These are phyloP conservation scores for Mus minutoides DNA, from an alignment of 2,797 vertebrate genomes.

Conservation along the genomic window DNA sequence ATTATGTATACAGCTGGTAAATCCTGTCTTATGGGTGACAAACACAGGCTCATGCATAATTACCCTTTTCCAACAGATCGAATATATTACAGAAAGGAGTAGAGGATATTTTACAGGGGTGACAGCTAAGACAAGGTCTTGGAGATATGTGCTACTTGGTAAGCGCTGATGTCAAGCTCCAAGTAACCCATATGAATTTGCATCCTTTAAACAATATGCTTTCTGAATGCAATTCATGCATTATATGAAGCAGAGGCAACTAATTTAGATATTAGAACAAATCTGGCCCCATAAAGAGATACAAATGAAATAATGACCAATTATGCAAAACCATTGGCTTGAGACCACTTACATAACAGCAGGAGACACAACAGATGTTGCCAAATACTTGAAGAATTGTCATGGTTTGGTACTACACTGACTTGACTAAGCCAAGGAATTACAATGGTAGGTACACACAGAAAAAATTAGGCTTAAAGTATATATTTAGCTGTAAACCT, in stretches of 20 bases:
- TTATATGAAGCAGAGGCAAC: background rate
- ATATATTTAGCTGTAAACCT: background rate
- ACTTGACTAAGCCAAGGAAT: background rate
- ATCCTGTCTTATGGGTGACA: conserved; percentile 51
- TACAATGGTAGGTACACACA: background rate
- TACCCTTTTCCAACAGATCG: conserved; percentile 58
- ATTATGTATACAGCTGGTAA: conserved; percentile 63
- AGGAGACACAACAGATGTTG: background rate
- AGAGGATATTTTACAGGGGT: conserved; percentile 1
- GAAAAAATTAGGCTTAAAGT: background rate
- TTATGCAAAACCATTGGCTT: background rate
- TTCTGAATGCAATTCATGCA: background rate
- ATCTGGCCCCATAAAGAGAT: background rate
- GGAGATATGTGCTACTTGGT: conserved; percentile 51
- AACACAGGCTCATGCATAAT: conserved; percentile 55
- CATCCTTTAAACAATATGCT: background rate
- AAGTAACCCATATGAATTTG: background rate
- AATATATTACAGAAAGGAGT: conserved; percentile 56
- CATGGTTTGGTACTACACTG: background rate
- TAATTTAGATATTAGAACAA: background rate
- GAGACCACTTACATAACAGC: background rate
- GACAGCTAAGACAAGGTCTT: conserved; percentile 28
- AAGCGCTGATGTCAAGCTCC: background rate
- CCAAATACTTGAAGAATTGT: background rate
- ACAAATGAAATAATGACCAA: background rate